Base-by-base conservation (phyloP, 2,113 vertebrate species). In the Cinclus mexicanus region DNA sequence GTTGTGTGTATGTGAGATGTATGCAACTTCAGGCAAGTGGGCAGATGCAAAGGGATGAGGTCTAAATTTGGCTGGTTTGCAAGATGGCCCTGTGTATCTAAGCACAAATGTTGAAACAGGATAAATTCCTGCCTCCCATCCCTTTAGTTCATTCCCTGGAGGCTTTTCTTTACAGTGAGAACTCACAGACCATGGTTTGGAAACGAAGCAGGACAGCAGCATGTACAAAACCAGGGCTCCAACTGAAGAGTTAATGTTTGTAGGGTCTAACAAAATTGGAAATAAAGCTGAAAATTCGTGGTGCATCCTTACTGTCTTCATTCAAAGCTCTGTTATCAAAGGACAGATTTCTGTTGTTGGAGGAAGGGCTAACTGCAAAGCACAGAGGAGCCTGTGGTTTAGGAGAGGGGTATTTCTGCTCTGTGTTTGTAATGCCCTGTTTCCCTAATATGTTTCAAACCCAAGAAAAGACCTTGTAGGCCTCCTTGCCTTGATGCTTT, bases 1-100 rank as follows among this genome's bases (percentile, higher is more conserved):
- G 25, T 41, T 69, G 69, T 11, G 17, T 44, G 28, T 56, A 28
- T 55, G 68, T 1, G 47, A 91, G 60, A 91, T 76, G 47, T 33
- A 76, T 1, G 6, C 50, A 81, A 15, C 83, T 70, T 56, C 77
- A 90, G 85, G 78, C 59, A 95, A 97, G 87, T 89, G 83, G 69
- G 89, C 64, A 93, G 91, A 93, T 77, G 28, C 65, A 88, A 92
- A 95, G 71, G 79, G 60, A 72, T 80, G 79, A 94, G 60, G 84
- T 90, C 79, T 96, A 92, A 96, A 94, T 95, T 83, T 93, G 90
- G 39, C 85, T 94, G 64, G 39, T 47, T 94, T 95, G 87, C 85
- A 93, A 91, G 82, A 52, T 93, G 77, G 61, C 72, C 53, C 41
- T 15, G 16, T 71, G 7, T 77, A n/a, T 87, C 81, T 70, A 79